Evolutionary conservation across 2,888 invertebrate genomes (phyloP).

Genomic region (Notodonta dromedarius): DNA sequence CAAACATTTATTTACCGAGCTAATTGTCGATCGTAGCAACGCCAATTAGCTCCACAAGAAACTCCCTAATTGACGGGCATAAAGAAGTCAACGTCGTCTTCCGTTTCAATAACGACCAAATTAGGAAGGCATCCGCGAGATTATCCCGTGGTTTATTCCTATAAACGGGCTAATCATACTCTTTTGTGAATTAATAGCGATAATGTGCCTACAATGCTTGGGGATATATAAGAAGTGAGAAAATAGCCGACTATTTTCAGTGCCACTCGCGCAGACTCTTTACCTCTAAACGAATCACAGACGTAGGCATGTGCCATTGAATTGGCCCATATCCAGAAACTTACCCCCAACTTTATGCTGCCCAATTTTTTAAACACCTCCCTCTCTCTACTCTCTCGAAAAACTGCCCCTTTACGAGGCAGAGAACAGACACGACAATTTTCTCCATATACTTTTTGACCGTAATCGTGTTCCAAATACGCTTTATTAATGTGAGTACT

Average conservation of each 20-base stretch:
- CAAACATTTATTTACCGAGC: slow-evolving; percentile 41
- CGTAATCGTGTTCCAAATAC: too few species aligned
- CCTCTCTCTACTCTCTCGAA: too few species aligned
- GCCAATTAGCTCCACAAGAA: slow-evolving; percentile 46
- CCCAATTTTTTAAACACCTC: too few species aligned
- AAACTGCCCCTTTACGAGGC: too few species aligned
- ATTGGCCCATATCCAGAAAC: too few species aligned
- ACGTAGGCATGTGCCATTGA: too few species aligned
- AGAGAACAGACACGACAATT: too few species aligned
- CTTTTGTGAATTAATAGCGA: slow-evolving; percentile 51
- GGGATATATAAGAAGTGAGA: slow-evolving; percentile 30
- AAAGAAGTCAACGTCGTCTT: slow-evolving; percentile 46
- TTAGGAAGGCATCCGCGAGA: slow-evolving; percentile 48
- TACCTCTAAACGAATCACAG: too few species aligned
- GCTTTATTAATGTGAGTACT: too few species aligned
- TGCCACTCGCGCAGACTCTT: too few species aligned
- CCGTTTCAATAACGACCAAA: slow-evolving; percentile 42
- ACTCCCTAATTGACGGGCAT: slow-evolving; percentile 51
- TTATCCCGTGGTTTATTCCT: slow-evolving; percentile 47
- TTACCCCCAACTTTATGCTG: too few species aligned
- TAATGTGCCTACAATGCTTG: slow-evolving; percentile 48
- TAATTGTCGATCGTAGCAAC: slow-evolving; percentile 39
- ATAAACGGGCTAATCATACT: slow-evolving; percentile 46
- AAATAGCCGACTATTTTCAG: neutral
- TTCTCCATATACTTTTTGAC: too few species aligned